A percentile compares a stretch with the other conserved stretches of the same genome.
Conservation (phyloP, 2,113 vertebrate genomes). For the Pteruthius melanotis region DNA sequence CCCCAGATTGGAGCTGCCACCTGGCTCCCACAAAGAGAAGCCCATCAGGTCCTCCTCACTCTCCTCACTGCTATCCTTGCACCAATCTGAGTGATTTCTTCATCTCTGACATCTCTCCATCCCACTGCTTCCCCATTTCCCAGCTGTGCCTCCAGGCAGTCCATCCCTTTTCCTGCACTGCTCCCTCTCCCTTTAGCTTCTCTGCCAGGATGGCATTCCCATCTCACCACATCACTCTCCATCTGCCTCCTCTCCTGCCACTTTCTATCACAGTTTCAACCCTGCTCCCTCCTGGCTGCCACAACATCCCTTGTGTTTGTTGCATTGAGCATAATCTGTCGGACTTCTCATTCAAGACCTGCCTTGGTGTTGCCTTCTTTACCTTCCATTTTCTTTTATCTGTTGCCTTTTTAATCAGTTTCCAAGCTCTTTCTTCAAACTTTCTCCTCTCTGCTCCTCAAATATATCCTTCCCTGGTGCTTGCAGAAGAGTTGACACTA, state of each 20-base stretch:
- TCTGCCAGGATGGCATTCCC: background rate
- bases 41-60: background rate
- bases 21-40: background rate
- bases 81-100: background rate
- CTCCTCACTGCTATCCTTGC: background rate
- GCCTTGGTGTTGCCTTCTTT: accelerated
- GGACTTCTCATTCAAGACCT: background rate
- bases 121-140: background rate
- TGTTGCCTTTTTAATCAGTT: background rate
- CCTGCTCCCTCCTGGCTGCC: background rate
- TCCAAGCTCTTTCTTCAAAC: background rate
- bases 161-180: background rate
- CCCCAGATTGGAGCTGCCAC: background rate
- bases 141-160: background rate
- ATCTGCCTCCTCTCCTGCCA: background rate
- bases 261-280: background rate
- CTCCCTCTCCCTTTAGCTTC: background rate
- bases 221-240: background rate
- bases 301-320: background rate
- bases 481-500: background rate
- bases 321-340: background rate
- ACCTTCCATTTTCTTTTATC: background rate
- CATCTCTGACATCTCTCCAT: background rate
- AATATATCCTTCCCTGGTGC: background rate
- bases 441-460: background rate